Percentiles rank a stretch among this genome's conserved stretches.
Evolutionary conservation across 1,140 invertebrate genomes (phyloP).

Genomic region (Pseudoatta argentina): DNA sequence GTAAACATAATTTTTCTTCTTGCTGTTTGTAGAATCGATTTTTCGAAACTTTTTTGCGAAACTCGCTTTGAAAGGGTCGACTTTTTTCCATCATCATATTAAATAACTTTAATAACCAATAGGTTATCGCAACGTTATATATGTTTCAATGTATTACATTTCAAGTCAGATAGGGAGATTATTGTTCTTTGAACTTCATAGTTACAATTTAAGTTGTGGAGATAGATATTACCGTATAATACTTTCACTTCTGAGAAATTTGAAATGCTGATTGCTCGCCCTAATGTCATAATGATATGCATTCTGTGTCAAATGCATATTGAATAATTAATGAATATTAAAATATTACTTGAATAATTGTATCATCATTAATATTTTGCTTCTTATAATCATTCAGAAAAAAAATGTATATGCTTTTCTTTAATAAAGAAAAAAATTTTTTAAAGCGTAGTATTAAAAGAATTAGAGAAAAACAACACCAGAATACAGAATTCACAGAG

Average conservation of each 20-base stretch:
- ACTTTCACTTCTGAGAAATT: constrained; percentile 5
- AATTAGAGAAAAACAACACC: background rate
- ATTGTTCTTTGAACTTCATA: constrained; percentile 10
- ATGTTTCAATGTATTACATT: constrained; percentile 15
- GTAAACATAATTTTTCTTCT: constrained; percentile 21
- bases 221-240: background rate
- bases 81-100: background rate
- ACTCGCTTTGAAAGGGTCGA: background rate
- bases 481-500: background rate
- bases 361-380: background rate
- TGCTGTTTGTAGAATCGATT: constrained; percentile 24
- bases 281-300: constrained; percentile 7
- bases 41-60: constrained; percentile 1
- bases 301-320: background rate
- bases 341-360: constrained; percentile 3
- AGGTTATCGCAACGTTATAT: constrained; percentile 38
- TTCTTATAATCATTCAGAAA: background rate
- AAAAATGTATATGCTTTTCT: background rate
- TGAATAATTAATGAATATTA: constrained; percentile 21
- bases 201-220: background rate
- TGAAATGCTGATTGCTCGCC: constrained; percentile 10
- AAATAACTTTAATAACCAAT: constrained; percentile 25
- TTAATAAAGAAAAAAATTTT: background rate
- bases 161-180: constrained; percentile 20
- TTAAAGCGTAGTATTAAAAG: background rate